phyloP scores from a whole-genome alignment of 2,888 invertebrate species.

The Zelleria hepariella region DNA sequence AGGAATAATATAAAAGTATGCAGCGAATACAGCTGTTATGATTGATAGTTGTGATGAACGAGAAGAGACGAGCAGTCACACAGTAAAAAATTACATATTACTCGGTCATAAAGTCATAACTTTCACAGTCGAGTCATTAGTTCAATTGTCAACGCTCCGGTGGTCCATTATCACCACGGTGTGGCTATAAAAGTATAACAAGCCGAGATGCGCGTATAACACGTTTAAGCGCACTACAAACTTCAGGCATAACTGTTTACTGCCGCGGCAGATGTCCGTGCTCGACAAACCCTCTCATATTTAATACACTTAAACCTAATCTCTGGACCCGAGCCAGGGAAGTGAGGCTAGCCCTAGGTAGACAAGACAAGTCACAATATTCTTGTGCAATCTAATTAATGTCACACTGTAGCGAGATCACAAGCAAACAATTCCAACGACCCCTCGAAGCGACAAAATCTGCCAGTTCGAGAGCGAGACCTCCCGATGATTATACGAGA shows the following conservation, averaged over 20 bases:
- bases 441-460: background rate
- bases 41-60: too few species aligned
- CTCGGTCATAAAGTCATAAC: background rate
- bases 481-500: slow-evolving; percentile 20
- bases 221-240: slow-evolving; percentile 26
- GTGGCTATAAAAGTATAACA: slow-evolving; percentile 6
- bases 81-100: slow-evolving; percentile 2
- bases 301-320: background rate
- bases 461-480: background rate
- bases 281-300: background rate
- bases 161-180: slow-evolving; percentile 3
- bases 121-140: slow-evolving; percentile 3
- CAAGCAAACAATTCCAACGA: background rate
- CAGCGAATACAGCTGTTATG: too few species aligned
- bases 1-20: too few species aligned
- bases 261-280: slow-evolving; percentile 27
- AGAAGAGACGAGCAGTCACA: background rate
- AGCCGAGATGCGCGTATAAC: slow-evolving; percentile 17
- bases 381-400: background rate
- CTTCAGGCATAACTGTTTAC: slow-evolving; percentile 26
- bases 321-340: background rate
- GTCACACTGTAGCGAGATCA: background rate
- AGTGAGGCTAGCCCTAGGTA: background rate
- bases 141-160: slow-evolving; percentile 1
- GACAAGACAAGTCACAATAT: background rate